Percentiles rank a stretch among this genome's conserved stretches.
Conservation (phyloP, 2,797 vertebrate species). For the Sebastes kiyomatsui region DNA sequence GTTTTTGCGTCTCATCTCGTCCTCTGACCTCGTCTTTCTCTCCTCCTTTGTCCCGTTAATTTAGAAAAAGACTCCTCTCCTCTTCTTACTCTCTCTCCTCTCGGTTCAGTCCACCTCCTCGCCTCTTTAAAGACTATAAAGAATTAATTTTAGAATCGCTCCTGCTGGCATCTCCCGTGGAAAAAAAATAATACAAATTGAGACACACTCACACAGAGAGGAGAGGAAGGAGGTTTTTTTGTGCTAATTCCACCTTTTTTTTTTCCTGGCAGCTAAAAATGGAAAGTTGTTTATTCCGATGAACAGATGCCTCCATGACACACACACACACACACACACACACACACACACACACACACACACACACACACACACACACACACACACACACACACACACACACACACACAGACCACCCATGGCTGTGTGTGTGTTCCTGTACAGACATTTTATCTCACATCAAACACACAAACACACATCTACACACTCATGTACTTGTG, state of each 20-base stretch:
- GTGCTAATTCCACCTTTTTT: constrained; percentile 40
- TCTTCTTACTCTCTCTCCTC: not conserved
- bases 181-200: constrained; percentile 1
- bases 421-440: not conserved
- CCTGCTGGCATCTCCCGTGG: constrained; percentile 29
- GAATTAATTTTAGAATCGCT: constrained; percentile 34
- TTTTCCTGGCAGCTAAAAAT: constrained; percentile 63
- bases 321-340: no score
- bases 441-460: constrained; percentile 13
- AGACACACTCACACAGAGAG: not conserved
- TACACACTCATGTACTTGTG: not conserved
- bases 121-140: constrained; percentile 18
- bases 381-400: not conserved
- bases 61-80: not conserved
- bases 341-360: no score
- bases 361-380: no score
- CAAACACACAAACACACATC: not conserved
- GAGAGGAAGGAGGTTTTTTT: constrained; percentile 19
- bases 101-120: constrained; percentile 5
- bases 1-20: not conserved
- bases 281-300: constrained; percentile 66
- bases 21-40: not conserved
- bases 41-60: not conserved
- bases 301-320: constrained; percentile 59
- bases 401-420: constrained; percentile 21